Conservation (phyloP, 2,888 invertebrate species). For the Belgica antarctica region DNA sequence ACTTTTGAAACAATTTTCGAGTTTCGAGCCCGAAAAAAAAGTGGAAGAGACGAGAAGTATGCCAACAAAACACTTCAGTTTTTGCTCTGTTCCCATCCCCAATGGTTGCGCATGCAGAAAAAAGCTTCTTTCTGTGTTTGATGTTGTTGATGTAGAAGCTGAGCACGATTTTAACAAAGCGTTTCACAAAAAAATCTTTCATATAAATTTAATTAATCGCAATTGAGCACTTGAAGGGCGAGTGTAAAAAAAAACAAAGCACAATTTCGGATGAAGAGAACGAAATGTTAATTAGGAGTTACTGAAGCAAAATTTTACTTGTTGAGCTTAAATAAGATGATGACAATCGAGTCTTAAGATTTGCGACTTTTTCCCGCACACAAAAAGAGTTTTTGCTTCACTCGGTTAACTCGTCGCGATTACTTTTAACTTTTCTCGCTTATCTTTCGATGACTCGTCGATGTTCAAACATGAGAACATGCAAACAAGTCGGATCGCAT, state of each 20-base stretch:
- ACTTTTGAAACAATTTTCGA: background rate
- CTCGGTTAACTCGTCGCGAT: no score
- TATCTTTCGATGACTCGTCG: background rate
- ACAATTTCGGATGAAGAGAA: background rate
- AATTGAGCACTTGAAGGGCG: background rate
- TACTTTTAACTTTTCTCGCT: background rate
- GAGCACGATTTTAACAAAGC: background rate
- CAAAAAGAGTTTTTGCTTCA: no score
- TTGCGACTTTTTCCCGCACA: no score
- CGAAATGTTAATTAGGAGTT: no score
- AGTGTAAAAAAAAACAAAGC: background rate
- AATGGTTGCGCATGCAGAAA: background rate
- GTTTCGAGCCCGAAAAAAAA: no score
- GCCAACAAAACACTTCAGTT: constrained; percentile 22
- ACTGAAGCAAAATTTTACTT: no score
- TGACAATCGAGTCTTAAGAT: no score
- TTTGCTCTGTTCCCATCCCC: background rate
- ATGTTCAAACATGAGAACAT: no score
- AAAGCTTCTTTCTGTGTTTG: background rate
- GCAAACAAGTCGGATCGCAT: no score
- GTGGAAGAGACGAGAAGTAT: constrained; percentile 12
- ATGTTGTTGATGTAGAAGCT: constrained; percentile 17
- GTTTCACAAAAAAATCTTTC: background rate
- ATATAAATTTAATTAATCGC: background rate
- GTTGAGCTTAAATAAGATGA: no score